phyloP scores from a whole-genome alignment of 2,113 vertebrate species.

The Megalops atlanticus region DNA sequence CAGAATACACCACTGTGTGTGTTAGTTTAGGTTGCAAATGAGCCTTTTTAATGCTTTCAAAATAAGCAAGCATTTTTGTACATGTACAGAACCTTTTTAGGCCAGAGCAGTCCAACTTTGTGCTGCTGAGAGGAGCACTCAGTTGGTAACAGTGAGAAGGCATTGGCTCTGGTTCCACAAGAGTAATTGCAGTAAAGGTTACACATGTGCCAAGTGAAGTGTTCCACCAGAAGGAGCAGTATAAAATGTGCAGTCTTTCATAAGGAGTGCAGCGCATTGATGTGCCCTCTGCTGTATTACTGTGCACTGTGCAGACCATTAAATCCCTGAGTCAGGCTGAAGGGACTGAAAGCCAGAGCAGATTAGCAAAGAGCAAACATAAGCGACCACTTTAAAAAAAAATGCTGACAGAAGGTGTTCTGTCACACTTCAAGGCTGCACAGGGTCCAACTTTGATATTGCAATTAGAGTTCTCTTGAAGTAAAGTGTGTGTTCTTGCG shows the following conservation, averaged over 20 bases:
- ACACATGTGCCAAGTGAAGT: neutral
- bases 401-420: neutral
- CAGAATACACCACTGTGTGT: neutral
- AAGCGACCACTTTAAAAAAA: neutral
- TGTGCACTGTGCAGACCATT: neutral
- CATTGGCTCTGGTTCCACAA: neutral
- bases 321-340: neutral
- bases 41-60: neutral
- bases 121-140: neutral
- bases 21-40: neutral
- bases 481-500: constrained; percentile 30
- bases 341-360: neutral
- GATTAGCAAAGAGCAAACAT: constrained; percentile 15
- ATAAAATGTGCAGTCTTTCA: neutral
- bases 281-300: neutral
- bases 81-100: neutral
- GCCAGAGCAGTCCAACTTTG: neutral
- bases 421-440: neutral
- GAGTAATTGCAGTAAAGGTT: neutral
- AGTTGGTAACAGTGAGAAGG: neutral
- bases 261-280: neutral
- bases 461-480: constrained; percentile 21
- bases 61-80: neutral
- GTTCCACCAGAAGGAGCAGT: neutral
- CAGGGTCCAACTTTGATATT: neutral